Percentiles rank a stretch among this genome's conserved stretches.
Conservation (phyloP, 2,888 invertebrate species). For the Diarsia dahlii region DNA sequence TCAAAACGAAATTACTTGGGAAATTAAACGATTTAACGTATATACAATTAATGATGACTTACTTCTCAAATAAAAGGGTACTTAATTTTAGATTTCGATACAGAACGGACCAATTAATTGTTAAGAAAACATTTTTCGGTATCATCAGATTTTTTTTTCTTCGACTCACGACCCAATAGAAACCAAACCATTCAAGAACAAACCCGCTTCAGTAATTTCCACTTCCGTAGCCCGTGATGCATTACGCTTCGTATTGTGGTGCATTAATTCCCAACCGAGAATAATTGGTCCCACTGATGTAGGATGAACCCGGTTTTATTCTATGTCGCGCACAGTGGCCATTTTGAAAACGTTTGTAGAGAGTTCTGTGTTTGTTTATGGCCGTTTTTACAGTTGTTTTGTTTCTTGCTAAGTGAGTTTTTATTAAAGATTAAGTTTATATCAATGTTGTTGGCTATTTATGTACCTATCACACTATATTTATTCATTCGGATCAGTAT, state of each 20-base stretch:
- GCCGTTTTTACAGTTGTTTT: neutral
- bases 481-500: neutral
- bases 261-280: constrained; percentile 61
- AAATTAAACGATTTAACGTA: constrained; percentile 3
- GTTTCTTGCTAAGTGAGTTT: neutral
- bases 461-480: neutral
- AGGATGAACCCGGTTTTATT: constrained; percentile 45
- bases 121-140: no score
- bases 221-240: constrained; percentile 59
- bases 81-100: neutral
- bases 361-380: neutral
- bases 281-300: constrained; percentile 59
- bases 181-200: constrained; percentile 25
- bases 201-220: constrained; percentile 48
- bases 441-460: neutral
- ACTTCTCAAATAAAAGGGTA: neutral
- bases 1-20: constrained; percentile 5
- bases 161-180: constrained; percentile 14
- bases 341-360: constrained; percentile 33
- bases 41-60: neutral
- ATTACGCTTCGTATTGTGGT: constrained; percentile 59
- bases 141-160: neutral
- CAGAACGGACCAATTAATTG: neutral
- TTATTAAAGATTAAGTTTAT: no score
- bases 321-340: constrained; percentile 37